phyloP scores from a whole-genome alignment of 2,797 vertebrate species.

The Falco concolor region DNA sequence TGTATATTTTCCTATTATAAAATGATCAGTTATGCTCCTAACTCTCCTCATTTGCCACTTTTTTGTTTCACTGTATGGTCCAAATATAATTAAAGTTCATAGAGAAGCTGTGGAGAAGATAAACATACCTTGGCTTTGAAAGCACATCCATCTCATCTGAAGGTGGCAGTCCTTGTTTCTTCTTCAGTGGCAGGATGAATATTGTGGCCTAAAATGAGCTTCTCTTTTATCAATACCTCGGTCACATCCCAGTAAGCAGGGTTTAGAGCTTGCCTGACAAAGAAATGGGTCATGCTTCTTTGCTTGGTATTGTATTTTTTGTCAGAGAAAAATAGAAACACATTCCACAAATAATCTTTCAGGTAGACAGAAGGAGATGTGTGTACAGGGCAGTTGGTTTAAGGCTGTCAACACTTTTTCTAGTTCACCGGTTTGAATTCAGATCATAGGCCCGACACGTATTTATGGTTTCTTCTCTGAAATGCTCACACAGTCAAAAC shows the following conservation, averaged over 20 bases:
- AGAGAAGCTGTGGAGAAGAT: background rate
- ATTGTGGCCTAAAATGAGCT: background rate
- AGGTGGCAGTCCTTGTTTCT: background rate
- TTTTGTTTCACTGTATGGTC: background rate
- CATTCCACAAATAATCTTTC: constrained; percentile 44
- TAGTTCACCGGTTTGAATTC: constrained; percentile 32
- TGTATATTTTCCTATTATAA: background rate
- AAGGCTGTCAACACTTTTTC: constrained; percentile 50
- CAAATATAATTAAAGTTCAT: constrained; percentile 2
- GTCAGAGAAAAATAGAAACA: constrained; percentile 56
- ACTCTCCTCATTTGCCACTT: constrained; percentile 24
- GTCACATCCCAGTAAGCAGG: constrained; percentile 4
- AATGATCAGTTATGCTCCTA: constrained; percentile 10
- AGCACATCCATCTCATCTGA: background rate
- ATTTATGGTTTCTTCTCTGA: constrained; percentile 17
- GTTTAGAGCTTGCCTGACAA: constrained; percentile 16
- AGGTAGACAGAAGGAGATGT: constrained; percentile 44
- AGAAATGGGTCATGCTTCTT: constrained; percentile 24
- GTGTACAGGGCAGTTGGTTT: constrained; percentile 17
- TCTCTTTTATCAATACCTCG: constrained; percentile 34
- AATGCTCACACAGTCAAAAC: background rate
- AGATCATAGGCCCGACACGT: constrained; percentile 28
- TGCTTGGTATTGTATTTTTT: constrained; percentile 11
- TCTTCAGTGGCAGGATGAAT: background rate
- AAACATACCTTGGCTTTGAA: constrained; percentile 12